Evolutionary conservation across 2,888 invertebrate genomes (phyloP), one percentile per base, ranked within the genome.

Genomic region (Heteropelma amictum): DNA sequence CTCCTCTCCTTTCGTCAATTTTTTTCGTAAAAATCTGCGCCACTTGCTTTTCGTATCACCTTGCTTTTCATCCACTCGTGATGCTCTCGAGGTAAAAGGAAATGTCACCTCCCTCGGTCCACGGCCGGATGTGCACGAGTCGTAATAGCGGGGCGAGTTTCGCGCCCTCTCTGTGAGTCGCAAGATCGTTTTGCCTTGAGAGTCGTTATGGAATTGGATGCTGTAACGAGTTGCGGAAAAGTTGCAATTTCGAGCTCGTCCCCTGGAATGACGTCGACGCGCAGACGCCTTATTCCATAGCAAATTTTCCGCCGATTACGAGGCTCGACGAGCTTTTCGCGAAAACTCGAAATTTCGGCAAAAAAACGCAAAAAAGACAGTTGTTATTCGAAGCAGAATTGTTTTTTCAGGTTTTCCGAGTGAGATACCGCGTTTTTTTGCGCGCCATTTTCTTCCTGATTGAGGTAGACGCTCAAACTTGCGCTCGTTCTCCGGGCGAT

Each of bases 221-320:
- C 60, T 68, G 53, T 73, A 73, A 73, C 67, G 68, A 73, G 72
- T 73, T 73, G 72, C 67, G 68, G 72, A 10, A 68, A 73, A 73
- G 72, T 63, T 63, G 72, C 72, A 73, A 73, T 73, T 73, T 73
- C 56, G 68, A 67, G 56, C n/a, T n/a, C n/a, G n/a, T n/a, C n/a
- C 68, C 67, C 61, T 38, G 63, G 54, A 49, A 61, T 12, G 58
- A 49, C 64, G 26, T 49, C n/a, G n/a, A n/a, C n/a, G n/a, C n/a
- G n/a, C n/a, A n/a, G n/a, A n/a, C n/a, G n/a, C n/a, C n/a, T n/a
- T n/a, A n/a, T n/a, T n/a, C n/a, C n/a, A n/a, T n/a, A n/a, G n/a
- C n/a, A n/a, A n/a, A n/a, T n/a, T n/a, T n/a, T n/a, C n/a, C n/a
- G n/a, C n/a, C n/a, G n/a, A n/a, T n/a, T n/a, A n/a, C n/a, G n/a